phyloP scores from a whole-genome alignment of 2,113 vertebrate species.

The Gobio gobio region DNA sequence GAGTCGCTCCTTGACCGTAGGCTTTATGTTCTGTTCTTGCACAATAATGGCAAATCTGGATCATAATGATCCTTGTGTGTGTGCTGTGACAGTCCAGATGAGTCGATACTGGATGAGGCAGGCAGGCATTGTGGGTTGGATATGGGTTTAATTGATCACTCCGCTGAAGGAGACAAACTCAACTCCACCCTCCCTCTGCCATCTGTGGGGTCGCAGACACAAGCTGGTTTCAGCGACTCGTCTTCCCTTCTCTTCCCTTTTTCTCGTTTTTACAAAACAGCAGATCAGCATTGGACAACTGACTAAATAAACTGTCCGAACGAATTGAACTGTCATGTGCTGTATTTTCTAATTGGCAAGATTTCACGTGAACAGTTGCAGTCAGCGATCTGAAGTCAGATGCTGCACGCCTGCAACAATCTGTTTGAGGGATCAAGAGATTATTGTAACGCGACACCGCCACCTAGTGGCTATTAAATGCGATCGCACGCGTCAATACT shows the following conservation, averaged over 20 bases:
- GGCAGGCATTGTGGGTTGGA: constrained; percentile 47
- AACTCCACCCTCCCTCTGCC: neutral
- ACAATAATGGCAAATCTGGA: neutral
- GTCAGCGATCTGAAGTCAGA: neutral
- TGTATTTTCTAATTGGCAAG: neutral
- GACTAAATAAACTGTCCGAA: constrained; percentile 4
- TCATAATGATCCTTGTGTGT: neutral
- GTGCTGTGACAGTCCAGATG: constrained; percentile 32
- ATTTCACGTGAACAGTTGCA: constrained; percentile 1
- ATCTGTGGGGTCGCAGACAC: constrained; percentile 14
- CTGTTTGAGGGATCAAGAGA: neutral
- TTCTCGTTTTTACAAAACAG: constrained; percentile 8
- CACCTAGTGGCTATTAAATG: neutral
- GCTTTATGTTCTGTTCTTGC: neutral
- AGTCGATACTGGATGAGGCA: constrained; percentile 1
- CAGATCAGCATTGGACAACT: neutral
- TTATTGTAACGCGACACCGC: neutral
- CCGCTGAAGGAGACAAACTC: constrained; percentile 10
- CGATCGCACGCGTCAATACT: too few species aligned
- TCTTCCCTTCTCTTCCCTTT: neutral
- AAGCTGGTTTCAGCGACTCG: neutral
- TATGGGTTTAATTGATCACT: constrained; percentile 25
- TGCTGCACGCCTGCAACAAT: neutral
- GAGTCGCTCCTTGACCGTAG: neutral
- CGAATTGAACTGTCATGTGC: neutral